These are phyloP conservation scores for Rhizomys pruinosus DNA, from an alignment of 2,113 vertebrate species.

Conservation along the genomic window DNA sequence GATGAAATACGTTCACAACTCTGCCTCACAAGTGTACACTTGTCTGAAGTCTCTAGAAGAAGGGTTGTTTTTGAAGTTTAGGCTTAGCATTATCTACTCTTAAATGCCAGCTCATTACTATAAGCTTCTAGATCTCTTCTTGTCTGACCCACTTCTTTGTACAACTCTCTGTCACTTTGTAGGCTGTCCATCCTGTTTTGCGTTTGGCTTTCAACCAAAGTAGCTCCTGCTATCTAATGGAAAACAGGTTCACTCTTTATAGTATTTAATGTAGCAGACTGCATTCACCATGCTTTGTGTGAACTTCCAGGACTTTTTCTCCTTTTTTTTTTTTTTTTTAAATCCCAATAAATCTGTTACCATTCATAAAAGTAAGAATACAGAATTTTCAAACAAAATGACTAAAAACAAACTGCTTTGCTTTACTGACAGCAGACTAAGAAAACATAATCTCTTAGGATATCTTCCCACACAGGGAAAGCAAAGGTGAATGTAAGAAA, in stretches of 20 bases:
- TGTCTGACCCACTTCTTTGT: background rate
- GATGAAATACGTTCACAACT: background rate
- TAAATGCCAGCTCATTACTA: background rate
- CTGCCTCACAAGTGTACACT: background rate
- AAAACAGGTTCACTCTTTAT: background rate
- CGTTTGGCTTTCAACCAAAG: background rate
- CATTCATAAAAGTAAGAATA: background rate
- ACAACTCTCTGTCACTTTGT: background rate
- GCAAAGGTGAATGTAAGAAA: background rate
- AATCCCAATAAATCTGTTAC: conserved; percentile 24
- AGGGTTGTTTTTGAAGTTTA: background rate
- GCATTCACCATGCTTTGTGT: background rate
- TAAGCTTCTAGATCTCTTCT: background rate
- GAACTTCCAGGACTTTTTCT: background rate
- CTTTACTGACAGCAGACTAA: background rate
- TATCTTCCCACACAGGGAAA: background rate
- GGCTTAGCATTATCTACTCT: background rate
- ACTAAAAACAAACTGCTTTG: background rate
- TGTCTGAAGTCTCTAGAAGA: background rate
- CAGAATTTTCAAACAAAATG: background rate
- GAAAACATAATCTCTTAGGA: background rate
- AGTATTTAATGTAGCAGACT: background rate
- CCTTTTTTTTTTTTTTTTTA: background rate
- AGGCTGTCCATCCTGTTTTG: background rate
- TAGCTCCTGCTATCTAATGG: background rate